These are phyloP conservation scores for Heliconius congener DNA, from an alignment of 1,140 invertebrate genomes.

Conservation along the genomic window DNA sequence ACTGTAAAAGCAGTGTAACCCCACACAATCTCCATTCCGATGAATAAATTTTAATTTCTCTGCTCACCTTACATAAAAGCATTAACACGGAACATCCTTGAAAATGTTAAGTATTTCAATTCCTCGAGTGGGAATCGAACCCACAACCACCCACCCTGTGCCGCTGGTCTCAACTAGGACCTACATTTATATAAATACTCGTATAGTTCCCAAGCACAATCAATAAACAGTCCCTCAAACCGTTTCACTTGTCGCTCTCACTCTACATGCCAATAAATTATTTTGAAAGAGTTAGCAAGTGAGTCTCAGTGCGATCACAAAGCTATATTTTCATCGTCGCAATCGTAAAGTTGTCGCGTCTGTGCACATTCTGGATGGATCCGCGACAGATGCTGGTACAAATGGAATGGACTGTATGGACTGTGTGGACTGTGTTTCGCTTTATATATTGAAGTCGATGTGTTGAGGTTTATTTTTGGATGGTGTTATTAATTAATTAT, in stretches of 20 bases:
- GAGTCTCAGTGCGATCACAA: constrained; percentile 58
- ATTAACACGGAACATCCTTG: no score
- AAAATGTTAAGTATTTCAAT: no score
- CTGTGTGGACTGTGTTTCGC: constrained; percentile 40
- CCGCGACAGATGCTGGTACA: constrained; percentile 50
- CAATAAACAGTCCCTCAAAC: constrained; percentile 39
- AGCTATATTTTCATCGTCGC: constrained; percentile 66
- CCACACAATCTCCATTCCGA: no score
- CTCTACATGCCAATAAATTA: constrained; percentile 61
- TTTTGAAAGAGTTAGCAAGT: constrained; percentile 48
- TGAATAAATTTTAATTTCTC: no score
- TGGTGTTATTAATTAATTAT: background rate
- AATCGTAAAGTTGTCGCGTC: constrained; percentile 63
- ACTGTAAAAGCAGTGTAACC: no score
- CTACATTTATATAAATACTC: no score
- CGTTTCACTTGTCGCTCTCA: constrained; percentile 51
- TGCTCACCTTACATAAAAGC: no score
- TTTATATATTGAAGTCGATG: constrained; percentile 23
- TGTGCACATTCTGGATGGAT: constrained; percentile 39
- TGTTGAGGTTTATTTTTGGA: background rate
- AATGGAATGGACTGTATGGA: constrained; percentile 41
- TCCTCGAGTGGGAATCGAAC: no score
- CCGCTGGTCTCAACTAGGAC: no score
- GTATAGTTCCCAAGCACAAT: background rate
- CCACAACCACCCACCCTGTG: no score